phyloP scores from a whole-genome alignment of 2,113 vertebrate genomes.

The Corydoras maculifer region DNA sequence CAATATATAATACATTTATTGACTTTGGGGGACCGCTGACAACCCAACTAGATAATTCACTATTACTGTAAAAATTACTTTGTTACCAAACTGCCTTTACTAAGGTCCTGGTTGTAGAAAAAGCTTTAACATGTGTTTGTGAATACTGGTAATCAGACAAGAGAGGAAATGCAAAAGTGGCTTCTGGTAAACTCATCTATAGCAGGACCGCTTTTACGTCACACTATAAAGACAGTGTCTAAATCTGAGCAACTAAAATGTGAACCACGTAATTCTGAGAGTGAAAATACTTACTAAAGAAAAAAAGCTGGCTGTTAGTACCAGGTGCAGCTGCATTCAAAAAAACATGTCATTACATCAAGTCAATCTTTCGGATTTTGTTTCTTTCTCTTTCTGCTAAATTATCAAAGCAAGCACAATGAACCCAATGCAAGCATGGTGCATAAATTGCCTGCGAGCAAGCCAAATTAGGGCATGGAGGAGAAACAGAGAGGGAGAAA shows the following conservation, averaged over 20 bases:
- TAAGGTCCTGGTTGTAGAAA: too few relatives aligned
- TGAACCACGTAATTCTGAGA: slow-evolving; percentile 44
- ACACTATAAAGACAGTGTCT: slow-evolving; percentile 15
- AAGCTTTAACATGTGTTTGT: too few relatives aligned
- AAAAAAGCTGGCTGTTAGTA: slow-evolving; percentile 11
- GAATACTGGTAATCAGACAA: slow-evolving; percentile 10
- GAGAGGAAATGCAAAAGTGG: slow-evolving; percentile 58
- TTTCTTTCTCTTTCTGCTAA: slow-evolving; percentile 44
- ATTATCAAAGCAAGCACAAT: slow-evolving; percentile 52
- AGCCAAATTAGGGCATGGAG: slow-evolving; percentile 57
- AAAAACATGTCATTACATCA: slow-evolving; percentile 38
- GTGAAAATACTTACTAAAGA: slow-evolving; percentile 32
- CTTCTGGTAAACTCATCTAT: slow-evolving; percentile 57
- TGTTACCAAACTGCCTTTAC: too few relatives aligned
- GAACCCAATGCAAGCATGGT: slow-evolving; percentile 39
- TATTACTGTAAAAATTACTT: too few relatives aligned
- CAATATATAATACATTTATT: too few relatives aligned
- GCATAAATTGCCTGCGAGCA: slow-evolving; percentile 52
- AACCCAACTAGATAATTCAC: too few relatives aligned
- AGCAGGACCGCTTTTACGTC: slow-evolving; percentile 24
- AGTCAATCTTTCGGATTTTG: slow-evolving; percentile 33
- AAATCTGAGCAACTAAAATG: slow-evolving; percentile 37
- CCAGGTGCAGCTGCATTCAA: slow-evolving; percentile 34
- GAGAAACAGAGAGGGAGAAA: slow-evolving; percentile 47
- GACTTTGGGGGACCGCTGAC: too few relatives aligned